phyloP scores from a whole-genome alignment of 2,888 invertebrate genomes.

The Hydroisotoma schaefferi region DNA sequence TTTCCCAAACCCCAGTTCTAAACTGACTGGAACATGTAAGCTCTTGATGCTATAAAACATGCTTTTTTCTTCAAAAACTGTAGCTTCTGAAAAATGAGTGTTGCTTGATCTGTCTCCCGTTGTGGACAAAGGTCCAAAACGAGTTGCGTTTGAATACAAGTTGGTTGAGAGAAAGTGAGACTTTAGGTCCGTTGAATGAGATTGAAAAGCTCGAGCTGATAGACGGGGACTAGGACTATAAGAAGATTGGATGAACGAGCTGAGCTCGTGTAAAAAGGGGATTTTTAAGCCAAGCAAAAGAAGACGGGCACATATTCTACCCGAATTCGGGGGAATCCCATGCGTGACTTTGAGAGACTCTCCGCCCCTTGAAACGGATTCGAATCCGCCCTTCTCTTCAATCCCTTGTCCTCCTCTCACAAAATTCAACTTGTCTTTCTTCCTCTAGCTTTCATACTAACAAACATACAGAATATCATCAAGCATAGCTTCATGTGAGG shows the following conservation, averaged over 20 bases:
- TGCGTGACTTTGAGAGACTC: constrained; percentile 2
- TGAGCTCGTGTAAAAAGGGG: constrained; percentile 10
- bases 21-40: too few relatives aligned
- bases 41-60: too few relatives aligned
- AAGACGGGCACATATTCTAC: background rate
- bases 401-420: background rate
- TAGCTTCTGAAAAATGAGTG: too few relatives aligned
- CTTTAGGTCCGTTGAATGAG: background rate
- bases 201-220: constrained; percentile 31
- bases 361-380: background rate
- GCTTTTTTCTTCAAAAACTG: too few relatives aligned
- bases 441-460: background rate
- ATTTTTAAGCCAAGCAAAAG: constrained; percentile 8
- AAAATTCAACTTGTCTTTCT: constrained; percentile 1
- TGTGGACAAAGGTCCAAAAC: too few relatives aligned
- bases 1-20: too few relatives aligned
- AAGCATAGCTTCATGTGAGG: background rate
- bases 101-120: too few relatives aligned
- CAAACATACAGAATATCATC: background rate
- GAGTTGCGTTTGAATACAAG: background rate
- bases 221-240: constrained; percentile 41
- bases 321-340: constrained; percentile 13
- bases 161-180: background rate
- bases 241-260: constrained; percentile 24
- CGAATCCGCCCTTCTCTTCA: constrained; percentile 9